A percentile compares a stretch with the other conserved stretches of the same genome.
phyloP scores from a whole-genome alignment of 2,888 invertebrate genomes.

The Pinctada fucata region DNA sequence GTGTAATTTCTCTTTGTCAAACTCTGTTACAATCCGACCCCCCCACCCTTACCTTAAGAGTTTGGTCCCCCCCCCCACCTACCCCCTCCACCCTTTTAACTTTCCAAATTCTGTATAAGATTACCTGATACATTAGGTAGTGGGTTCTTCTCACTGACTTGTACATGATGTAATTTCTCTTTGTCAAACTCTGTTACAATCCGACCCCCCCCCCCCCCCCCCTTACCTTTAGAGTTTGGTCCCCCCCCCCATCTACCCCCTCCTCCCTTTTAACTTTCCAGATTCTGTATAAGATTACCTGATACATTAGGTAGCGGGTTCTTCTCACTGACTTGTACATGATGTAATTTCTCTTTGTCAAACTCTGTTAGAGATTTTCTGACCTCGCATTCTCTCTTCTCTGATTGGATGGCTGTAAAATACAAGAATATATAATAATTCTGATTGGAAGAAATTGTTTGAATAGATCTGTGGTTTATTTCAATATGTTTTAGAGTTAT shows the following conservation, averaged over 20 bases:
- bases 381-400: constrained; percentile 37
- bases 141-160: constrained; percentile 9
- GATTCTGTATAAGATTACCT: constrained; percentile 25
- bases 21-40: constrained; percentile 1
- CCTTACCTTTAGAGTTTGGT: constrained; percentile 6
- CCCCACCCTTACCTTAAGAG: constrained; percentile 6
- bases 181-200: constrained; percentile 17
- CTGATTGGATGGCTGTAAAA: constrained; percentile 36
- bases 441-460: background rate
- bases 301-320: constrained; percentile 35
- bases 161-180: background rate
- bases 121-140: no score
- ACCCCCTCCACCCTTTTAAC: no score
- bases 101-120: background rate
- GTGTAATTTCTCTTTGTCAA: constrained; percentile 16
- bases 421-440: background rate
- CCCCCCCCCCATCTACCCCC: background rate
- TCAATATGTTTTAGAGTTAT: background rate
- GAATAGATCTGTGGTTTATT: background rate
- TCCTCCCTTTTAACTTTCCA: no score
- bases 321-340: constrained; percentile 32
- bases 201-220: constrained; percentile 2
- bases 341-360: constrained; percentile 36
- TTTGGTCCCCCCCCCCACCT: no score
- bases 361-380: constrained; percentile 38